Evolutionary conservation across 1,140 invertebrate genomes (phyloP), one percentile per base, ranked within the genome.

Genomic region (Rhopalosiphum maidis): DNA sequence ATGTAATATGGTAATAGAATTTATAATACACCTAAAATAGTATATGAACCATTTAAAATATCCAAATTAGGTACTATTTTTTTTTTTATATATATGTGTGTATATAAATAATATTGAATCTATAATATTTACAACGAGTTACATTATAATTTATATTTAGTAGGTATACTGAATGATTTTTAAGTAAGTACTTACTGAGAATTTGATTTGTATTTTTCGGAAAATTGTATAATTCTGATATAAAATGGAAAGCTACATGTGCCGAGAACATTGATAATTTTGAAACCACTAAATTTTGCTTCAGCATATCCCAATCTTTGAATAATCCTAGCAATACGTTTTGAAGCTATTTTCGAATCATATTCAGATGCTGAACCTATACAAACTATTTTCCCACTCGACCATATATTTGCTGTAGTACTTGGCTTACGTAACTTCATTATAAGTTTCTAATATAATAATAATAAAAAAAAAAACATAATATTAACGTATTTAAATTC

Each of bases 171-270:
- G 48, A 51, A 51, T 51, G 21, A 51, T 51, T 51, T 51, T 51
- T 51, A 18, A 46, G 18, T n/a, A 68, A 1, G 22, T 83, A 51
- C n/a, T 90, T n/a, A 60, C 88, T 98, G 94, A 97, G 98, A 94
- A 96, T 94, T 94, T 97, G 96, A 23, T 77, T 77, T 91, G 95
- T 98, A 97, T 95, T 96, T 96, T 94, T 97, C 96, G n/a, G 98
- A 98, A 96, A 99, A 99, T 86, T 97, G 96, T 94, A 97, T 97
- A 94, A 99, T 99, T 95, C 97, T 98, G 94, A 99, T 99, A 88
- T 97, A 98, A 96, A 99, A 99, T 25, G 99, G 99, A 97, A 99
- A 97, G 94, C 97, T 97, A 96, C 99, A 99, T 48, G 99, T 99
- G 60, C 99, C 99, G 93, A 99, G 96, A 48, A 99, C 99, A 96